phyloP scores from a whole-genome alignment of 2,797 vertebrate species.

The Rhynchotus rufescens region DNA sequence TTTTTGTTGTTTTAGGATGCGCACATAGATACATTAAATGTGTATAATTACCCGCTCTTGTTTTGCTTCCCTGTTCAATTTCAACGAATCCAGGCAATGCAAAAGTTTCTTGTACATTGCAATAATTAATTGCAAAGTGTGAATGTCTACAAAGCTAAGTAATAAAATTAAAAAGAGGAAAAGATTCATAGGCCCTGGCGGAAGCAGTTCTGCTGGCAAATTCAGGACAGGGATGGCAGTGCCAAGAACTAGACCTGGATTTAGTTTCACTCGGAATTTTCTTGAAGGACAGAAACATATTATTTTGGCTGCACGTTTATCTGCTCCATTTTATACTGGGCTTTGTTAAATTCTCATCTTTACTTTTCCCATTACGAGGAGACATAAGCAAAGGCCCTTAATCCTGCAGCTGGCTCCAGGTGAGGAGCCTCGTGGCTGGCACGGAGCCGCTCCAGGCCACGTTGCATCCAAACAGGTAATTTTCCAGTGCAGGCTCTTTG shows the following conservation, averaged over 20 bases:
- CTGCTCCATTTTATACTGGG: not conserved
- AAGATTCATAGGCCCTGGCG: not conserved
- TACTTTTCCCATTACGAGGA: not conserved
- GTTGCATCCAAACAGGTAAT: not conserved
- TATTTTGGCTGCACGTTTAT: not conserved
- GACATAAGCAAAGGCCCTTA: not conserved
- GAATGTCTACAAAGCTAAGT: not conserved
- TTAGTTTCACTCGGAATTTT: not conserved
- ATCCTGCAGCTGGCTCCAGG: not conserved
- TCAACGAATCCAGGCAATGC: slow-evolving; percentile 42
- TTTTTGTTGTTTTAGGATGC: slow-evolving; percentile 57
- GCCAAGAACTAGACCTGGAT: not conserved
- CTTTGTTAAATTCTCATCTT: not conserved
- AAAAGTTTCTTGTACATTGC: not conserved
- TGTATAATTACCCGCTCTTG: slow-evolving; percentile 58
- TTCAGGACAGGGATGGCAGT: not conserved
- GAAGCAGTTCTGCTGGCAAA: not conserved
- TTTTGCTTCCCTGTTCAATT: slow-evolving; percentile 56
- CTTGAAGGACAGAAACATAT: not conserved
- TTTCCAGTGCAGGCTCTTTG: not conserved
- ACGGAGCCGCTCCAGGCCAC: not conserved
- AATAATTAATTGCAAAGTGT: slow-evolving; percentile 47
- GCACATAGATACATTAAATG: slow-evolving; percentile 45
- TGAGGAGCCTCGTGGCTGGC: not conserved
- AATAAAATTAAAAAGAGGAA: not conserved